Percentiles rank a stretch among this genome's conserved stretches.
phyloP scores from a whole-genome alignment of 1,140 invertebrate genomes.

The Ips nitidus region DNA sequence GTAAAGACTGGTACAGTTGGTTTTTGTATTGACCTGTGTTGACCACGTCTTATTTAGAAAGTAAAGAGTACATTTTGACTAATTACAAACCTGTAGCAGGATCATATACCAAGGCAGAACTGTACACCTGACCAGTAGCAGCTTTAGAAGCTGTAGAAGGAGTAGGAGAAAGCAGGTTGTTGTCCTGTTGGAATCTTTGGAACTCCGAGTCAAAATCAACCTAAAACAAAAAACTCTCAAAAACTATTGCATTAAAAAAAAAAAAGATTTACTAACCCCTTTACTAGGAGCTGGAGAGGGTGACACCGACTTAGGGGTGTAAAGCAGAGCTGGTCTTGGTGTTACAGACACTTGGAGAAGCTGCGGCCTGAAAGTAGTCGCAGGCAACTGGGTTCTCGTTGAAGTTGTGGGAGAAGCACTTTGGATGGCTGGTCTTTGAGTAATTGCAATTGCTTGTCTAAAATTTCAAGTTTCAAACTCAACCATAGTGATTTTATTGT shows the following conservation, averaged over 20 bases:
- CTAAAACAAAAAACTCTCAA: conserved; percentile 51
- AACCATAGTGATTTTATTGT: no score
- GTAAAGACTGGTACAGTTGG: conserved; percentile 73
- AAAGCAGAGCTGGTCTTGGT: conserved; percentile 57
- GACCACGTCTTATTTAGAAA: not conserved
- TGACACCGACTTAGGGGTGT: conserved; percentile 55
- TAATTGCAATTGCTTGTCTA: conserved; percentile 47
- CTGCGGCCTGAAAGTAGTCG: conserved; percentile 67
- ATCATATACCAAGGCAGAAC: conserved; percentile 75
- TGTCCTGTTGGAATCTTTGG: conserved; percentile 75
- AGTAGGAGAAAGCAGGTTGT: conserved; percentile 59
- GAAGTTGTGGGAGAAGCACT: conserved; percentile 34
- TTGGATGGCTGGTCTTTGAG: conserved; percentile 56
- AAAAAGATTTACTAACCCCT: conserved; percentile 14
- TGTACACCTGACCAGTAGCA: conserved; percentile 60
- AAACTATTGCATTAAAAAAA: conserved; percentile 27
- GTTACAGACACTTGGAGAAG: conserved; percentile 61
- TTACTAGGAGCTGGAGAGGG: conserved; percentile 48
- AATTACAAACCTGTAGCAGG: conserved; percentile 61
- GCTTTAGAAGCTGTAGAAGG: conserved; percentile 51
- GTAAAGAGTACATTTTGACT: not conserved
- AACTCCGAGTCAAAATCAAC: conserved; percentile 74
- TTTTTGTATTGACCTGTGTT: conserved; percentile 67
- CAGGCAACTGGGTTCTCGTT: conserved; percentile 61
- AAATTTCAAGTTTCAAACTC: no score